These are phyloP conservation scores for Serripes groenlandicus DNA, from an alignment of 2,888 invertebrate genomes.

Conservation along the genomic window DNA sequence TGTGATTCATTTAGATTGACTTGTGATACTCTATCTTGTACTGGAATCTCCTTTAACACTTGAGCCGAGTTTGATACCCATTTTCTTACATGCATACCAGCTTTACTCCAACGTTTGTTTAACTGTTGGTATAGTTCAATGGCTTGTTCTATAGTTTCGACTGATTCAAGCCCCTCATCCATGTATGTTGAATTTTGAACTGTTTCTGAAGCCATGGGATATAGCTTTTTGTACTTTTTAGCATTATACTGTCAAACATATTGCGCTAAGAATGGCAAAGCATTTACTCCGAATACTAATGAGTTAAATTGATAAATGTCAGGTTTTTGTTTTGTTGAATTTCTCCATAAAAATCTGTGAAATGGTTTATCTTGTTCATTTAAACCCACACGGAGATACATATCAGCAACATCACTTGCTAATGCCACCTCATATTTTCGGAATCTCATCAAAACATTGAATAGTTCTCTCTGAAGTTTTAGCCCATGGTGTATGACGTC, in stretches of 20 bases:
- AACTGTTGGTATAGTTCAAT: too few relatives aligned
- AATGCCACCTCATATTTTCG: not conserved
- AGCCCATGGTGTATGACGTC: not conserved
- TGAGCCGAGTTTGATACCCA: conserved; percentile 54
- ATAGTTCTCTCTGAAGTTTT: not conserved
- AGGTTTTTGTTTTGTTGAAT: not conserved
- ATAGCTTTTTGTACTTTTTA: conserved; percentile 4
- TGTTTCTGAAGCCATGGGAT: conserved; percentile 41
- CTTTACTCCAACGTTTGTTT: too few relatives aligned
- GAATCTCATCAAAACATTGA: not conserved
- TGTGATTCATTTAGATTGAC: not conserved
- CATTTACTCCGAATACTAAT: conserved; percentile 43
- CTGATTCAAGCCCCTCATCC: too few relatives aligned
- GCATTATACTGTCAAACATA: conserved; percentile 31
- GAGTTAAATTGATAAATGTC: conserved; percentile 16
- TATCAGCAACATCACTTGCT: not conserved
- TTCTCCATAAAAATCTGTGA: not conserved
- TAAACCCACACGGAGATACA: not conserved
- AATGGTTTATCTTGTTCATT: not conserved
- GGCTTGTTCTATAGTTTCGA: too few relatives aligned
- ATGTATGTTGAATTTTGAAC: conserved; percentile 67
- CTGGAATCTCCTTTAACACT: conserved; percentile 31
- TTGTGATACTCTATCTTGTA: conserved; percentile 36
- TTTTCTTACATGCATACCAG: conserved; percentile 19
- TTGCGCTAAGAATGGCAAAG: conserved; percentile 37